phyloP scores from a whole-genome alignment of 2,888 invertebrate species.

The Dasysyrphus tricinctus region DNA sequence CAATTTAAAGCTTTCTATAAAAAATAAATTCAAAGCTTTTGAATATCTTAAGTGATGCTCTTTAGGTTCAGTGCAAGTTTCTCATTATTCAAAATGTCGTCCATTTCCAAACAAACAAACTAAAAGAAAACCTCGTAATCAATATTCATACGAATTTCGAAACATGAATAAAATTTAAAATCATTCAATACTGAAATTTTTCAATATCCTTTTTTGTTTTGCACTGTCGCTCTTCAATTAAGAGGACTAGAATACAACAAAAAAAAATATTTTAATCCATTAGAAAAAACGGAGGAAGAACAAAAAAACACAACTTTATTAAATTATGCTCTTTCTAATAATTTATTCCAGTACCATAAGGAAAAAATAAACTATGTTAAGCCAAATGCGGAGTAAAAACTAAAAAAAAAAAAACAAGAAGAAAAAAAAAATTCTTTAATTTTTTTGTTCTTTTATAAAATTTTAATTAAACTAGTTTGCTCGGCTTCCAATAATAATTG shows the following conservation, averaged over 20 bases:
- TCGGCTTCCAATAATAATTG: constrained; percentile 27
- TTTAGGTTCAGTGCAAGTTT: background rate
- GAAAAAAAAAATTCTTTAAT: background rate
- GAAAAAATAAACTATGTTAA: background rate
- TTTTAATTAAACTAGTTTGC: constrained; percentile 41
- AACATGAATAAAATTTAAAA: constrained; percentile 5
- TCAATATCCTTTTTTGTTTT: background rate
- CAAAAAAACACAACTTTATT: constrained; percentile 2
- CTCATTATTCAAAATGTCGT: background rate
- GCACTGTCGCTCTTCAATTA: background rate
- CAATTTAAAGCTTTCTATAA: background rate
- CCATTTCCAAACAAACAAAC: background rate
- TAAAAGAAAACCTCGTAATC: background rate
- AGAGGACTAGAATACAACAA: background rate
- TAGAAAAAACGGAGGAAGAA: background rate
- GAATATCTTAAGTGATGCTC: background rate
- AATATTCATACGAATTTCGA: background rate
- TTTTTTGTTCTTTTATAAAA: constrained; percentile 13
- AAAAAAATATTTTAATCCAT: constrained; percentile 12
- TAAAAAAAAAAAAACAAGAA: background rate
- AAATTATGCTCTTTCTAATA: constrained; percentile 12
- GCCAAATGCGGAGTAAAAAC: background rate
- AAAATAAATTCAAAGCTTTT: background rate
- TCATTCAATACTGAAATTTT: constrained; percentile 13
- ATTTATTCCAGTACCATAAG: background rate